A percentile compares a stretch with the other conserved stretches of the same genome.
These are phyloP conservation scores for Spea multiplicata DNA, from an alignment of 2,113 vertebrate genomes.

Conservation along the genomic window DNA sequence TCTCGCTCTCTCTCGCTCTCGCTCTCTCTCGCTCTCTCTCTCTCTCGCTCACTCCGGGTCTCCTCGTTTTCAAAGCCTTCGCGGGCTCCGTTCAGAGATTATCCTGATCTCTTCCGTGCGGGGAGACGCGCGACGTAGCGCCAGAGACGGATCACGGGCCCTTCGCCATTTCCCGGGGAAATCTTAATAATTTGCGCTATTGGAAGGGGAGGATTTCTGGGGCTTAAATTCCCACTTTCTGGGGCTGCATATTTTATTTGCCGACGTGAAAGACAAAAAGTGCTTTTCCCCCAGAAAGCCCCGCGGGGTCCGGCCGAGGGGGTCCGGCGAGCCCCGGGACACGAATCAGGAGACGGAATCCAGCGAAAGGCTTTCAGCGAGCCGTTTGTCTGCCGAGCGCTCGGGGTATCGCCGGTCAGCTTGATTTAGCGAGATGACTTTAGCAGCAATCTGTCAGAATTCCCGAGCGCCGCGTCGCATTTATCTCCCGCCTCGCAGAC, in stretches of 20 bases:
- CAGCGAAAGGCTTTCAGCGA: background rate
- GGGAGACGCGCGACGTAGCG: background rate
- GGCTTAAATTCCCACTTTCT: background rate
- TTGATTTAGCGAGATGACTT: background rate
- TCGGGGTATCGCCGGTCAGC: background rate
- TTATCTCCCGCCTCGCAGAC: background rate
- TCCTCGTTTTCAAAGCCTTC: conserved; percentile 70
- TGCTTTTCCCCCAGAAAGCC: no score
- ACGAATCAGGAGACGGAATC: background rate
- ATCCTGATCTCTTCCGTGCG: conserved; percentile 56
- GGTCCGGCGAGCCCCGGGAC: no score
- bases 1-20: background rate
- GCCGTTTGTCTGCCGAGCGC: background rate
- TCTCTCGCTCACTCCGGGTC: conserved; percentile 40
- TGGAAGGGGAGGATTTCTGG: background rate
- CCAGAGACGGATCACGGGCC: no score
- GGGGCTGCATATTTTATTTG: no score
- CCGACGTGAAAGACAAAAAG: no score
- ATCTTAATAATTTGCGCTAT: background rate
- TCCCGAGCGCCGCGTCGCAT: background rate
- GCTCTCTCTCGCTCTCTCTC: no score
- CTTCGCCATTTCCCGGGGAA: no score
- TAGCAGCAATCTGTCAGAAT: background rate
- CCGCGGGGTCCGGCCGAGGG: no score
- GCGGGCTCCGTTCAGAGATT: conserved; percentile 69